Base-by-base conservation (phyloP, 2,888 invertebrate species). In the Andrena chrysosceles region DNA sequence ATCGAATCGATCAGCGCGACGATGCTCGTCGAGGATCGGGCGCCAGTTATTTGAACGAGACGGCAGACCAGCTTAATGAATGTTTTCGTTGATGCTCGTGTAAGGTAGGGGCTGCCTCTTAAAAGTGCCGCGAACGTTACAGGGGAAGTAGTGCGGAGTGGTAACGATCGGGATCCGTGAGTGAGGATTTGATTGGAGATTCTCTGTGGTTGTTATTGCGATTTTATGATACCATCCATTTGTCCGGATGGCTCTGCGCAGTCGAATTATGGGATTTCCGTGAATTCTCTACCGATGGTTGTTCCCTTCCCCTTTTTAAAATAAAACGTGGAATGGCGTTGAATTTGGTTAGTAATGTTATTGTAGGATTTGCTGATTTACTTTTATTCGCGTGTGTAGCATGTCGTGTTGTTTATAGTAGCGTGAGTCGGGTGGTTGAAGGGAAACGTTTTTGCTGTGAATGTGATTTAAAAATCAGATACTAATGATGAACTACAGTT, bases 1-100 rank as follows among this genome's bases (percentile, higher is more conserved):
- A 83, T 81, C 81, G 71, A 62, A 81, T 75, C 80, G 75, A 72
- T 83, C 82, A 60, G 20, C 48, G 10, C 62, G 62, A 68, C 56
- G 56, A 71, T 42, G 60, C 54, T 81, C 72, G 64, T 52, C 29
- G 42, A 67, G 33, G 29, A 10, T 56, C 29, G 23, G 16, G 59
- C 63, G 31, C 52, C 42, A 20, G 75, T 63, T 69, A 79, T 69
- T 73, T 60, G 74, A 63, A 59, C 67, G 54, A 49, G 33, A 52
- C 69, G 35, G 20, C 70, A 35, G 67, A 60, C 60, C 16, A 23
- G 71, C 54, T 71, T 80, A 80, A 80, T 49, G 70, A 77, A 54
- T 64, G 62, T 71, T 80, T 80, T 80, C 59, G 68, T 66, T 54
- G 64, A 77, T 60, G 62, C 52, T 66, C 10, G 48, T 20, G 13